phyloP scores from a whole-genome alignment of 1,140 invertebrate species.

The Potamilus streckersoni region DNA sequence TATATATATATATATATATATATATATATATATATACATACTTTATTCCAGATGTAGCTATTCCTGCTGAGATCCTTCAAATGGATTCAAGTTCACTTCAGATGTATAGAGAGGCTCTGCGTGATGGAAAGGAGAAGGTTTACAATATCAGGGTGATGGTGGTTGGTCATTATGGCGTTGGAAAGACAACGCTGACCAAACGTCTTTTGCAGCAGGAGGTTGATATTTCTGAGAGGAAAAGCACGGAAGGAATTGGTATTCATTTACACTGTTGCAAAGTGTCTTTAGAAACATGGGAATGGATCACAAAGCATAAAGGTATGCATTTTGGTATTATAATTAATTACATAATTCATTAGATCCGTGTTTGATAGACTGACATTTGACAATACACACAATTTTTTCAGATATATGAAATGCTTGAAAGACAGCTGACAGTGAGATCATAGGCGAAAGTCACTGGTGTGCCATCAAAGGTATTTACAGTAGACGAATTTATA shows the following conservation, averaged over 20 bases:
- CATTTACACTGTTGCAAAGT: slow-evolving; percentile 7
- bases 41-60: no score
- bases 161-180: slow-evolving; percentile 5
- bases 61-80: slow-evolving; percentile 2
- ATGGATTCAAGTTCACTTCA: slow-evolving; percentile 6
- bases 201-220: slow-evolving; percentile 4
- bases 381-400: no score
- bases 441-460: no score
- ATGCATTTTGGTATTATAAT: background rate
- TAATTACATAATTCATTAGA: no score
- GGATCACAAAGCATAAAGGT: slow-evolving; percentile 1
- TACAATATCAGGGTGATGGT: slow-evolving; percentile 3
- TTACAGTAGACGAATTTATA: no score
- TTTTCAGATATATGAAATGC: no score
- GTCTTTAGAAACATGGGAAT: slow-evolving; percentile 1
- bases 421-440: no score
- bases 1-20: no score
- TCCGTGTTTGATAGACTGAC: no score
- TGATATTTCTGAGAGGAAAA: slow-evolving; percentile 4
- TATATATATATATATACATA: no score
- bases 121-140: slow-evolving; percentile 8
- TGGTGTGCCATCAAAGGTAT: no score
- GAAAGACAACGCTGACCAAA: slow-evolving; percentile 10
- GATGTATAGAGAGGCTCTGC: slow-evolving; percentile 4
- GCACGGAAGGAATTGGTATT: slow-evolving; percentile 11